Evolutionary conservation across 2,888 invertebrate species (phyloP), one percentile per base, ranked within the genome.

Genomic region (Orchesellides sinensis): DNA sequence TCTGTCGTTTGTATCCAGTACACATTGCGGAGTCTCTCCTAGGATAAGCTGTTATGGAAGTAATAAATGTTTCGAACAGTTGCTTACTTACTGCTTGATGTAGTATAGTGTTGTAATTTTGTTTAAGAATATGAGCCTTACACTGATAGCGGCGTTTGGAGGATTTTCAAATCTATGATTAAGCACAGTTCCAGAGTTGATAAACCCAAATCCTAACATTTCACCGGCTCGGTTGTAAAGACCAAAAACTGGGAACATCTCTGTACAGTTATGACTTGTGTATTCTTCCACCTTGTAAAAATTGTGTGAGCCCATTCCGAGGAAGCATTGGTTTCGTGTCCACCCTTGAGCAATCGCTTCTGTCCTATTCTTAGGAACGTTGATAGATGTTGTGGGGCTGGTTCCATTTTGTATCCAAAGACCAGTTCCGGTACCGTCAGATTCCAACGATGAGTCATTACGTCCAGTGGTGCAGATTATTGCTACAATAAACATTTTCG

Each of bases 401-500:
- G 82, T 69, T 25, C 87, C 87, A 40, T 81, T 82, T 79, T 87
- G 87, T 35, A 87, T 69, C 54, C 66, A 80, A 0, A 87, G 52
- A 6, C 81, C 83, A 12, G 84, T 83, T 10, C 84, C 87, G 21
- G 86, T 87, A 12, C 86, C 85, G 12, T 85, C 81, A 10, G 45
- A 69, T 10, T 25, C 32, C 21, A 87, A 61, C 6, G 61, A 29
- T 0, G 25, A 49, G 21, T 69, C 75, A 10, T 77, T 79, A 49
- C 87, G n/a, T 29, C 87, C 87, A 25, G 49, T 72, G 3, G 32
- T 68, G 73, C 87, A 87, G 63, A 87, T 87, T 12, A 54, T 84
- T 0, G 52, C 84, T 86, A 45, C 6, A 17, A 45, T 29, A 21
- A 49, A 10, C 17, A 59, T 59, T 6, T 32, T 32, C n/a, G 40